phyloP scores from a whole-genome alignment of 2,888 invertebrate species.

The Acanthosepion esculentum region DNA sequence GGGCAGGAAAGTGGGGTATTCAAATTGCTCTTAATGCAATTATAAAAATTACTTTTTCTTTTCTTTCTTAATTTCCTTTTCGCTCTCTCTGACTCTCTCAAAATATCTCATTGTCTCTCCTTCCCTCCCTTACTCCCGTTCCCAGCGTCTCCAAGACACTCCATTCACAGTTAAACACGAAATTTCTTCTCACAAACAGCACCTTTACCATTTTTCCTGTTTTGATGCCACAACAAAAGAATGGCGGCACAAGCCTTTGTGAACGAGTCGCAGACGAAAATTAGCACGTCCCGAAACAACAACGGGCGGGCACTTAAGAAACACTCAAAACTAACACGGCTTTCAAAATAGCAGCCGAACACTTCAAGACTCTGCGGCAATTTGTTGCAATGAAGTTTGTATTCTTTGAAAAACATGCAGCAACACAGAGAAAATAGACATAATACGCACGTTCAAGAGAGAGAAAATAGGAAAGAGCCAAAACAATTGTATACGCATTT shows the following conservation, averaged over 20 bases:
- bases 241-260: neutral
- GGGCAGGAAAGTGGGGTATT: neutral
- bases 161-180: neutral
- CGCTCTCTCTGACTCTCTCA: neutral
- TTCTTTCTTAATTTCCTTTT: neutral
- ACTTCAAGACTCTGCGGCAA: neutral
- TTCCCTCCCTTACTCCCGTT: neutral
- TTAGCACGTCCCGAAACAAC: conserved; percentile 13
- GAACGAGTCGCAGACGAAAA: neutral
- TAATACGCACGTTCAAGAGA: neutral
- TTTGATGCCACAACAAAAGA: neutral
- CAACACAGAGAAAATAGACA: neutral
- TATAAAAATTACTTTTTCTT: neutral
- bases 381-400: neutral
- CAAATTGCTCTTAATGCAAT: neutral
- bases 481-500: neutral
- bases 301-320: neutral
- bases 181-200: neutral
- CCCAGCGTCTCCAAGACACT: neutral
- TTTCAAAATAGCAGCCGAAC: neutral
- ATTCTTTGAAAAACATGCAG: neutral
- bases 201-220: neutral
- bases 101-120: neutral
- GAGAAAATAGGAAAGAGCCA: neutral
- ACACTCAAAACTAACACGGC: neutral